Percentiles rank a stretch among this genome's conserved stretches.
phyloP scores from a whole-genome alignment of 2,888 invertebrate species.

The Dione juno region DNA sequence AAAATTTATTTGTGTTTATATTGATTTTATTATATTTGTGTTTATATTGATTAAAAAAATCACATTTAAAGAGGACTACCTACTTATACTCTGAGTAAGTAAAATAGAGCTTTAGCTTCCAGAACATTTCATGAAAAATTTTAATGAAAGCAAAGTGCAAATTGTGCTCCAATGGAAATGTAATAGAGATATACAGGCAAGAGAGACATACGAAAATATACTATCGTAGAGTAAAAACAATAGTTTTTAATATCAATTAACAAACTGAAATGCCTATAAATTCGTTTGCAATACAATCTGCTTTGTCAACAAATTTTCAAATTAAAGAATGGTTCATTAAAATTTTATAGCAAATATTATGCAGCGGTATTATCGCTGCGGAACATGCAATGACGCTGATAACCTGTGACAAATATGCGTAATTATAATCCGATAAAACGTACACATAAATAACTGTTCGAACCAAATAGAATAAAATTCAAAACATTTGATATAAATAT shows the following conservation, averaged over 20 bases:
- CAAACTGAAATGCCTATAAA: not conserved
- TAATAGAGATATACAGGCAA: too few species aligned
- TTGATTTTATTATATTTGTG: too few species aligned
- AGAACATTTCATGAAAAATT: too few species aligned
- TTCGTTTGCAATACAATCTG: not conserved
- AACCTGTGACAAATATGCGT: slow-evolving; percentile 33
- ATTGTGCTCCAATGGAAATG: too few species aligned
- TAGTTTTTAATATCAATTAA: not conserved
- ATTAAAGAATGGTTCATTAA: slow-evolving; percentile 31
- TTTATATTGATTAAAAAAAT: too few species aligned
- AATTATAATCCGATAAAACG: slow-evolving; percentile 26
- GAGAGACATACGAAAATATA: not conserved
- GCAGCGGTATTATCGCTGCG: slow-evolving; percentile 22
- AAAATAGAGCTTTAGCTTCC: too few species aligned
- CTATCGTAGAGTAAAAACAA: not conserved
- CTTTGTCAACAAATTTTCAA: slow-evolving; percentile 18
- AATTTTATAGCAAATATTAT: slow-evolving; percentile 31
- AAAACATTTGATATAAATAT: too few species aligned
- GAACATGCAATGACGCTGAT: slow-evolving; percentile 29
- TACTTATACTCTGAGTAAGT: too few species aligned
- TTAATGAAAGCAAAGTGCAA: too few species aligned
- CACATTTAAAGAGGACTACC: too few species aligned
- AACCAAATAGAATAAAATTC: not conserved
- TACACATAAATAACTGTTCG: not conserved
- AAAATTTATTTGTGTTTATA: too few species aligned